Evolutionary conservation across 2,888 invertebrate species (phyloP).

Genomic region (Liodrosophila aerea): DNA sequence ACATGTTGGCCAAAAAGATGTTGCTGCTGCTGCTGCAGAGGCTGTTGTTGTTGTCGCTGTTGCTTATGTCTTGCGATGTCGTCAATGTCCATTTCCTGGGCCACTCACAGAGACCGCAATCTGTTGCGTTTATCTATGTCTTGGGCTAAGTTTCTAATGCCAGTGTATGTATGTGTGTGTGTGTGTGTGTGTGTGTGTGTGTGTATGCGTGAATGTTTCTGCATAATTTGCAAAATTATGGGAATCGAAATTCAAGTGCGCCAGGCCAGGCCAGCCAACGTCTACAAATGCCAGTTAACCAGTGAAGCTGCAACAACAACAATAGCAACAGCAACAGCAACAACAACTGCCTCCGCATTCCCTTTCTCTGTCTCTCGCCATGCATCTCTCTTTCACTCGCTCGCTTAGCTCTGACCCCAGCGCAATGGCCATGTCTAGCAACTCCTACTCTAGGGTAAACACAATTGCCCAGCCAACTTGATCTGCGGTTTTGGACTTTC

Average conservation of each 20-base stretch:
- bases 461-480: constrained; percentile 63
- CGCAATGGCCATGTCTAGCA: constrained; percentile 53
- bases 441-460: constrained; percentile 66
- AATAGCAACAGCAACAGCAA: too few relatives aligned
- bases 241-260: constrained; percentile 67
- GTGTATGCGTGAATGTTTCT: constrained; percentile 61
- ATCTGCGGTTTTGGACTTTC: constrained; percentile 66
- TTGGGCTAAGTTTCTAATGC: constrained; percentile 35
- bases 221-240: constrained; percentile 73
- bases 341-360: constrained; percentile 10
- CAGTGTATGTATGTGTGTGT: constrained; percentile 21
- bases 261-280: constrained; percentile 31
- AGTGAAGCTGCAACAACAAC: constrained; percentile 63
- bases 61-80: constrained; percentile 50
- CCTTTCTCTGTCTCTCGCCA: neutral
- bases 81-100: constrained; percentile 65
- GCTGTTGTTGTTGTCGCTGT: constrained; percentile 13
- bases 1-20: constrained; percentile 49
- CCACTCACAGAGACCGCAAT: constrained; percentile 60
- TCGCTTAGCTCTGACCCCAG: constrained; percentile 10
- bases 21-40: constrained; percentile 5
- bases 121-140: constrained; percentile 61
- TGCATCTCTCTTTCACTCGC: neutral
- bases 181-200: constrained; percentile 25
- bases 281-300: constrained; percentile 61